Percentiles rank a stretch among this genome's conserved stretches.
These are phyloP conservation scores for Climacteris rufus DNA, from an alignment of 2,113 vertebrate species.

Conservation along the genomic window DNA sequence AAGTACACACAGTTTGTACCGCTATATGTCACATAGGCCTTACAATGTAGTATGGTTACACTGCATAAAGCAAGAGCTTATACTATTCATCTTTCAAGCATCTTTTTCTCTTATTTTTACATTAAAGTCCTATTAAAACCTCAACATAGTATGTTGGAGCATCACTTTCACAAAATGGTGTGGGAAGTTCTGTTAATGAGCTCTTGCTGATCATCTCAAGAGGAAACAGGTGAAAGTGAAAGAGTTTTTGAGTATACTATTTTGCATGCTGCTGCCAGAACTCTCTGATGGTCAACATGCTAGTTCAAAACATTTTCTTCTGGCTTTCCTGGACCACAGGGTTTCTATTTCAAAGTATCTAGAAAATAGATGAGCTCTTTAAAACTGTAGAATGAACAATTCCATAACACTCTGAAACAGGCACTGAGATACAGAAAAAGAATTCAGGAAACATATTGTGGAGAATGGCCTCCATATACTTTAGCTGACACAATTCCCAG, in stretches of 20 bases:
- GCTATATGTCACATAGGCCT: background rate
- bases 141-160: background rate
- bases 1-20: background rate
- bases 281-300: background rate
- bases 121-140: background rate
- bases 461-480: background rate
- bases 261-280: background rate
- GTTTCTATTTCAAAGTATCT: background rate
- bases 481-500: background rate
- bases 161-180: background rate
- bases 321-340: background rate
- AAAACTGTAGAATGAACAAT: background rate
- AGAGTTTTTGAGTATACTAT: background rate
- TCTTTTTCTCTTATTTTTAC: background rate
- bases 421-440: background rate
- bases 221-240: background rate
- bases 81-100: background rate
- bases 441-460: background rate
- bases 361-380: background rate
- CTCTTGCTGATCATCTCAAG: background rate
- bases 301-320: background rate
- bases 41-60: background rate
- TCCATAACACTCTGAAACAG: background rate
- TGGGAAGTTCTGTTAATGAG: background rate
- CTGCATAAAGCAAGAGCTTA: background rate